phyloP scores from a whole-genome alignment of 1,140 invertebrate genomes.

The Dreissena polymorpha region DNA sequence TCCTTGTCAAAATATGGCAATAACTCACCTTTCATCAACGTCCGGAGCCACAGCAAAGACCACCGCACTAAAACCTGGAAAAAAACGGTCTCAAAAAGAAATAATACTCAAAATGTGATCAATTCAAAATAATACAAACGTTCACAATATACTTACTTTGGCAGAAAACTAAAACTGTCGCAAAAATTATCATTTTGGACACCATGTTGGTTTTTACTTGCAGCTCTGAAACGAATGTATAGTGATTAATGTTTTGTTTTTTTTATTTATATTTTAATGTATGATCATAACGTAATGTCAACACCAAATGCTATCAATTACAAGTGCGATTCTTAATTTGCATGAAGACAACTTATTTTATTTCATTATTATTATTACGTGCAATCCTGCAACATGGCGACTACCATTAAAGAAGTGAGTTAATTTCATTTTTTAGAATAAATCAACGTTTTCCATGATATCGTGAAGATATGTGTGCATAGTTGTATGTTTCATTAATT shows the following conservation, averaged over 20 bases:
- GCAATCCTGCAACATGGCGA: constrained; percentile 29
- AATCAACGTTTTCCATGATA: no score
- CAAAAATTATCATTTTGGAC: constrained; percentile 11
- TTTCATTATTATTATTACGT: constrained; percentile 4
- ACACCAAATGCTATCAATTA: no score
- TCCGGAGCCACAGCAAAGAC: constrained; percentile 54
- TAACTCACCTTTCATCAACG: constrained; percentile 64
- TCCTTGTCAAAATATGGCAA: constrained; percentile 3
- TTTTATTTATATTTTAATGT: no score
- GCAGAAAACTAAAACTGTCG: not conserved
- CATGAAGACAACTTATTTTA: no score
- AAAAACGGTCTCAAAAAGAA: constrained; percentile 19
- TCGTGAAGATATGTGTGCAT: no score
- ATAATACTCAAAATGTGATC: not conserved
- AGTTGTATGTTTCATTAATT: no score
- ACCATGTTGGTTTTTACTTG: constrained; percentile 29
- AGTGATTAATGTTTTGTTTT: no score
- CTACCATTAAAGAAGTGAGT: constrained; percentile 41
- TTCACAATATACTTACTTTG: constrained; percentile 17
- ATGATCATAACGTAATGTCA: no score
- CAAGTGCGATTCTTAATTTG: no score
- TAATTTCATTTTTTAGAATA: not conserved
- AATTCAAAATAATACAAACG: not conserved
- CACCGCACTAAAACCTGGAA: constrained; percentile 55
- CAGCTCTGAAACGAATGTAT: constrained; percentile 12